phyloP scores from a whole-genome alignment of 2,797 vertebrate species.

The Channa striata region DNA sequence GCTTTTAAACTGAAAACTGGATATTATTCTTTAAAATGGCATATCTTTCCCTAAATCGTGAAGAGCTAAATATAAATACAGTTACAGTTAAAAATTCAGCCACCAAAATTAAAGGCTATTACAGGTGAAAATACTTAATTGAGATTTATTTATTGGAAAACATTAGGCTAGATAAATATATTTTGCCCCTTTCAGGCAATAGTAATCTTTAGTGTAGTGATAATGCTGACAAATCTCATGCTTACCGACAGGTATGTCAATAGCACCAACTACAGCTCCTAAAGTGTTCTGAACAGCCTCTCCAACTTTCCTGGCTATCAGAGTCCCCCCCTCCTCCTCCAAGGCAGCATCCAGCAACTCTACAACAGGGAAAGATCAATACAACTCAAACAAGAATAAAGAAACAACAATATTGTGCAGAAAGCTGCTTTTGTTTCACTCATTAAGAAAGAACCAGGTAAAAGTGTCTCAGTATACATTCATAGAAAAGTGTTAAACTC shows the following conservation, averaged over 20 bases:
- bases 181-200: not conserved
- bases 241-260: constrained; percentile 98
- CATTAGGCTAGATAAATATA: too few relatives aligned
- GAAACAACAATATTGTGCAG: not conserved
- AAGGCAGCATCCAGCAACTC: constrained; percentile 84
- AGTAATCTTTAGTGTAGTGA: not conserved
- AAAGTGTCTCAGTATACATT: not conserved
- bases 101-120: not conserved
- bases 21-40: too few relatives aligned
- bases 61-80: too few relatives aligned
- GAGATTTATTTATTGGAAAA: not conserved
- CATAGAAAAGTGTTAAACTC: not conserved
- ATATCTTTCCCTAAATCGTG: too few relatives aligned
- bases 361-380: constrained; percentile 34
- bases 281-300: constrained; percentile 98
- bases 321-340: constrained; percentile 93
- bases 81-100: too few relatives aligned
- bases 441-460: not conserved
- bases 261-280: constrained; percentile 96
- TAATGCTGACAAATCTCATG: not conserved
- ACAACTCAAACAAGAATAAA: not conserved
- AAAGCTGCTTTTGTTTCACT: not conserved
- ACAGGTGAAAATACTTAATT: too few relatives aligned
- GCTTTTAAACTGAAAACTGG: too few relatives aligned
- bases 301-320: constrained; percentile 97